phyloP scores from a whole-genome alignment of 2,113 vertebrate genomes.

The Colinus virginianus region DNA sequence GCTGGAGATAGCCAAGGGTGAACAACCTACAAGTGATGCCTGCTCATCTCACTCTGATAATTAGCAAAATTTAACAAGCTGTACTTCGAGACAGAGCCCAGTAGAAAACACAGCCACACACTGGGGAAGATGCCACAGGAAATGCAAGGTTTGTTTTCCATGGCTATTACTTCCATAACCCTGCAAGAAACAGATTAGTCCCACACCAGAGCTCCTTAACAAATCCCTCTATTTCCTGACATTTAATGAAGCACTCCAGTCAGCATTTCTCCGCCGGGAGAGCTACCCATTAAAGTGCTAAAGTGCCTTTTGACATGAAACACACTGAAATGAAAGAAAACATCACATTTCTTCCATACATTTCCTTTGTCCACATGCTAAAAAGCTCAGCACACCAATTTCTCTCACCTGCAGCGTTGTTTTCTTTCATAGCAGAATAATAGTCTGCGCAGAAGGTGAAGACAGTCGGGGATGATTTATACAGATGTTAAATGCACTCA shows the following conservation, averaged over 20 bases:
- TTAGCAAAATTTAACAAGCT: background rate
- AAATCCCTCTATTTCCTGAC: background rate
- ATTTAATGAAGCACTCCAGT: background rate
- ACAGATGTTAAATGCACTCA: background rate
- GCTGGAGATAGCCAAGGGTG: background rate
- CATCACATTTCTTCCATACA: background rate
- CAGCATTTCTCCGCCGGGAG: background rate
- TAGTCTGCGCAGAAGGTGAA: background rate
- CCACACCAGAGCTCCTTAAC: background rate
- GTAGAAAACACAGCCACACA: background rate
- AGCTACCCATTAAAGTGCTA: background rate
- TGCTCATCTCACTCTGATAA: background rate
- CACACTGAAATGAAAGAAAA: background rate
- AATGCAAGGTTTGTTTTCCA: accelerated
- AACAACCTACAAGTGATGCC: background rate
- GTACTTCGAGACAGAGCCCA: background rate
- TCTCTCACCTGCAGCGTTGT: background rate
- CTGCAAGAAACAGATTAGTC: background rate
- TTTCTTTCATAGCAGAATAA: background rate
- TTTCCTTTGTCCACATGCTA: background rate
- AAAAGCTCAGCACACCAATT: background rate
- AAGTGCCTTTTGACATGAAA: background rate
- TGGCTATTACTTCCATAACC: background rate
- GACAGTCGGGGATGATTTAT: background rate
- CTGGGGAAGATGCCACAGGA: background rate